phyloP scores from a whole-genome alignment of 2,113 vertebrate genomes.

The Dendropsophus ebraccatus region DNA sequence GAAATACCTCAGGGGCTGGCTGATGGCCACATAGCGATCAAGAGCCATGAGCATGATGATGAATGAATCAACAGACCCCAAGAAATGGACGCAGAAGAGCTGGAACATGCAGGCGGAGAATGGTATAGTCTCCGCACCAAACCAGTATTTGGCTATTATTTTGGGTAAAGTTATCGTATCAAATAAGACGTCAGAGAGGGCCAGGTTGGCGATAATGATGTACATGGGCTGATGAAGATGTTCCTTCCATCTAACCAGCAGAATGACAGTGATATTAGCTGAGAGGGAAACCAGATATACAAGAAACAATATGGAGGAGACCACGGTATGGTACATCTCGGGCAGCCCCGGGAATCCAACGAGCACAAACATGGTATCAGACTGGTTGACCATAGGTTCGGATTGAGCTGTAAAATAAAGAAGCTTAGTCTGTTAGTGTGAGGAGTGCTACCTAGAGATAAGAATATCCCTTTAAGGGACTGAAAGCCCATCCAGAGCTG shows the following conservation, averaged over 20 bases:
- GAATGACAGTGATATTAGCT: not conserved
- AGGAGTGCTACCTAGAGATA: too few relatives aligned
- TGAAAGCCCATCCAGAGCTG: too few relatives aligned
- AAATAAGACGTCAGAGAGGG: slow-evolving; percentile 6
- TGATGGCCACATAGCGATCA: slow-evolving; percentile 25
- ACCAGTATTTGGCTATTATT: slow-evolving; percentile 27
- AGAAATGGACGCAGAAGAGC: slow-evolving; percentile 21
- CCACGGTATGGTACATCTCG: not conserved
- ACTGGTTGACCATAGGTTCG: not conserved
- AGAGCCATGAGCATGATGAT: slow-evolving; percentile 26
- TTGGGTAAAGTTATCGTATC: slow-evolving; percentile 30
- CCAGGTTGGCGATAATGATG: not conserved
- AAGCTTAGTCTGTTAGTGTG: not conserved
- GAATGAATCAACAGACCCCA: slow-evolving; percentile 22
- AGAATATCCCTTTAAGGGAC: too few relatives aligned
- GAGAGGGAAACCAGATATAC: not conserved
- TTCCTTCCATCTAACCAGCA: not conserved
- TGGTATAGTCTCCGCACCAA: not conserved
- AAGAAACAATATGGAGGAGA: not conserved
- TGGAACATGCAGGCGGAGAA: slow-evolving; percentile 16
- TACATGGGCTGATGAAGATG: slow-evolving; percentile 21
- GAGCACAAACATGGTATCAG: slow-evolving; percentile 1
- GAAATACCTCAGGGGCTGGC: slow-evolving; percentile 1
- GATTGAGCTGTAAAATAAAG: not conserved
- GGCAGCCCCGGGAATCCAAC: slow-evolving; percentile 15